These are phyloP conservation scores for Biston betularia DNA, from an alignment of 2,888 invertebrate genomes.

Conservation along the genomic window DNA sequence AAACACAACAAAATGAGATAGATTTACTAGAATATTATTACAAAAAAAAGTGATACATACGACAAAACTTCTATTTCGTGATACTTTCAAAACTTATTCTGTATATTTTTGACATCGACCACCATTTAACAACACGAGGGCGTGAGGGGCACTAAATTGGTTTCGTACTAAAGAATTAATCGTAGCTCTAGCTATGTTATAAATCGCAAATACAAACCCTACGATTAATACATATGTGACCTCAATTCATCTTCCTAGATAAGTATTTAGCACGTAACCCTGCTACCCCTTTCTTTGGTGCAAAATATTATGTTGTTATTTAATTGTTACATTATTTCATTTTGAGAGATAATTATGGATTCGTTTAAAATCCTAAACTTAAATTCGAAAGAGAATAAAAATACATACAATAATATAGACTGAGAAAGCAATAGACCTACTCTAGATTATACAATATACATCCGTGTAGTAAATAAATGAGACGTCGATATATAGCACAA, in stretches of 20 bases:
- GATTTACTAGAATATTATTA: too few species aligned
- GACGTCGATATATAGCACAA: too few species aligned
- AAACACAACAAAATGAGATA: too few species aligned
- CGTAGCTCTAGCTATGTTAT: slow-evolving; percentile 1
- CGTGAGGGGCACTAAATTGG: slow-evolving; percentile 5
- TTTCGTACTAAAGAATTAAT: slow-evolving; percentile 6
- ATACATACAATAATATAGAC: slow-evolving; percentile 34
- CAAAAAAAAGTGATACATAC: neutral
- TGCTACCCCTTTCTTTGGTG: slow-evolving; percentile 27
- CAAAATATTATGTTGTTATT: slow-evolving; percentile 19
- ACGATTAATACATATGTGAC: slow-evolving; percentile 1
- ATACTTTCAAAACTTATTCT: neutral
- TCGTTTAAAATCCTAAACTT: slow-evolving; percentile 36
- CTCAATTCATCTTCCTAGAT: neutral
- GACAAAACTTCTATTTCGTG: slow-evolving; percentile 5
- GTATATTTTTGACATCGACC: neutral
- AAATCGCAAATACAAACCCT: slow-evolving; percentile 1
- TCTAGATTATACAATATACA: neutral
- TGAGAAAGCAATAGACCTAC: slow-evolving; percentile 7
- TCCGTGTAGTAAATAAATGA: too few species aligned
- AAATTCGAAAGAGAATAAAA: slow-evolving; percentile 32
- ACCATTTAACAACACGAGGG: neutral
- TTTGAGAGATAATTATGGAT: slow-evolving; percentile 17
- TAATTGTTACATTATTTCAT: slow-evolving; percentile 9
- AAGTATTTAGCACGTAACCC: slow-evolving; percentile 12